phyloP scores from a whole-genome alignment of 2,797 vertebrate species.

The Diceros bicornis region DNA sequence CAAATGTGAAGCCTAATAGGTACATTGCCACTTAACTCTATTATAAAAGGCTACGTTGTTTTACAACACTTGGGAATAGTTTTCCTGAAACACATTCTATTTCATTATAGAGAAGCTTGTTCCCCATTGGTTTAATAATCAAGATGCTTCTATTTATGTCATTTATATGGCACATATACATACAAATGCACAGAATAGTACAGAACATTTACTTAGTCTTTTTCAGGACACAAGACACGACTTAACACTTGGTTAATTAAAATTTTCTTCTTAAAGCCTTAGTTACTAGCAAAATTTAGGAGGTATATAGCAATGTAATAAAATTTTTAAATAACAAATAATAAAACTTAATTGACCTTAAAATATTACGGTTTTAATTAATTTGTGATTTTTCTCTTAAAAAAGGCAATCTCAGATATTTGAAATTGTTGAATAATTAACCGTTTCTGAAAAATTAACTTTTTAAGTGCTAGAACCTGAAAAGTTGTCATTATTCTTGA shows the following conservation, averaged over 20 bases:
- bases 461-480: neutral
- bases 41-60: neutral
- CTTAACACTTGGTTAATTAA: neutral
- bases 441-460: conserved; percentile 53
- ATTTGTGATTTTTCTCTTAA: neutral
- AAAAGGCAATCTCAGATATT: conserved; percentile 33
- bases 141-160: neutral
- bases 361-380: conserved; percentile 7
- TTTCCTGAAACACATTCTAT: neutral
- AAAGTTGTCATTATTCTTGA: neutral
- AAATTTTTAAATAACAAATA: neutral
- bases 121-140: neutral
- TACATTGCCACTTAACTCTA: neutral
- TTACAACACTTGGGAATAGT: neutral
- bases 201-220: neutral
- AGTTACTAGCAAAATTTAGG: neutral
- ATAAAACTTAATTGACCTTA: conserved; percentile 17
- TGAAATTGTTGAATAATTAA: neutral
- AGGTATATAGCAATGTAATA: neutral
- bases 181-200: neutral
- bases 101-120: neutral
- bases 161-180: neutral
- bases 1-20: neutral
- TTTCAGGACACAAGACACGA: neutral
- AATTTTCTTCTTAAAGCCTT: neutral